Percentiles rank a stretch among this genome's conserved stretches.
Conservation (phyloP, 2,113 vertebrate species). For the Hydrochoerus hydrochaeris region DNA sequence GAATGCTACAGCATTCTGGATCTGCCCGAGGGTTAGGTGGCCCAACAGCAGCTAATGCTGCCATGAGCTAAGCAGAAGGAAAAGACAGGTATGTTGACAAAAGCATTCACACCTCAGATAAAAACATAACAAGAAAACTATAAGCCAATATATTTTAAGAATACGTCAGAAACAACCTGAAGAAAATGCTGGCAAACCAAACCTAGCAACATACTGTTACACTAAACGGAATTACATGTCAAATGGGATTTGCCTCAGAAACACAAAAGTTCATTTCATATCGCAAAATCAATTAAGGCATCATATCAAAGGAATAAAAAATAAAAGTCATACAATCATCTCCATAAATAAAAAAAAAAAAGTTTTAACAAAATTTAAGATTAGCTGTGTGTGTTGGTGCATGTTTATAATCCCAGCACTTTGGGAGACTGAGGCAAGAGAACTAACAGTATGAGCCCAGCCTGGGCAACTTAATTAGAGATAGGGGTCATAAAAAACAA, state of each 20-base stretch:
- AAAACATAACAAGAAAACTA: slow-evolving; percentile 29
- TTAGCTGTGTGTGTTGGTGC: too few species aligned
- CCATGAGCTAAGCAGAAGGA: slow-evolving; percentile 90
- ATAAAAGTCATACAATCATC: slow-evolving; percentile 1
- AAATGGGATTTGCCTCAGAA: not conserved
- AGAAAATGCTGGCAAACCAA: slow-evolving; percentile 1
- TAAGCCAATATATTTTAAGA: not conserved
- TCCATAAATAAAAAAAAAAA: not conserved
- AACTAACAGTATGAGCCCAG: not conserved
- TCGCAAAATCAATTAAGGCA: slow-evolving; percentile 38
- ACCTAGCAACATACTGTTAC: not conserved
- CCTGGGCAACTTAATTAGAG: not conserved
- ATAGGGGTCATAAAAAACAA: not conserved
- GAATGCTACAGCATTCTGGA: slow-evolving; percentile 97
- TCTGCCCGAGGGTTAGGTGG: slow-evolving; percentile 97
- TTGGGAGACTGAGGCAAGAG: not conserved
- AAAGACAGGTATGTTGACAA: not conserved
- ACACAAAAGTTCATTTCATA: slow-evolving; percentile 30
- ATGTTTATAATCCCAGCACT: not conserved
- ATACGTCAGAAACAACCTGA: not conserved
- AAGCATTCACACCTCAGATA: not conserved
- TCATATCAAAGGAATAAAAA: not conserved
- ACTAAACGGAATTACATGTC: not conserved
- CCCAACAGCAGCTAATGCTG: slow-evolving; percentile 94
- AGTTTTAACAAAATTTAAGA: slow-evolving; percentile 1